A percentile compares a stretch with the other conserved stretches of the same genome.
Conservation (phyloP, 2,797 vertebrate genomes). For the Cyclura pinguis region DNA sequence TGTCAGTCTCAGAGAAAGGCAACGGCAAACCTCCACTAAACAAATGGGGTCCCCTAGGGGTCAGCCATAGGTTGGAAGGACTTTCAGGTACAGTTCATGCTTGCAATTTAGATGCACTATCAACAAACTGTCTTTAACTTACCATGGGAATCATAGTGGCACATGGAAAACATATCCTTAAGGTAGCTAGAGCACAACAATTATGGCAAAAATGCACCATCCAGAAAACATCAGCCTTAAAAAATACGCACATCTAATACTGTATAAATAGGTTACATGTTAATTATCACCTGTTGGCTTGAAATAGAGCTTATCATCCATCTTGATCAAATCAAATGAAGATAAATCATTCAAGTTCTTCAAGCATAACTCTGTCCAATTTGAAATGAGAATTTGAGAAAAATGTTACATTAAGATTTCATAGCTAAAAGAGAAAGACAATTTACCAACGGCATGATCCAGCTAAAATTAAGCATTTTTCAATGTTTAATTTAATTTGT, state of each 20-base stretch:
- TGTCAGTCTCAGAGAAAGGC: too few species aligned
- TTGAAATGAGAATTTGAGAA: conserved; percentile 66
- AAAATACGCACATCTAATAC: not conserved
- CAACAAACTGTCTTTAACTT: not conserved
- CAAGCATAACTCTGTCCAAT: conserved; percentile 91
- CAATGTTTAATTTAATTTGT: not conserved
- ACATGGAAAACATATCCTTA: not conserved
- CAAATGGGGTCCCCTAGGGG: too few species aligned
- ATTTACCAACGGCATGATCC: not conserved
- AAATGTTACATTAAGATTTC: not conserved
- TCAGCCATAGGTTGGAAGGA: too few species aligned
- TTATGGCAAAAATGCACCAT: not conserved
- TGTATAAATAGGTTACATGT: conserved; percentile 36
- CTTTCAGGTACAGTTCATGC: not conserved
- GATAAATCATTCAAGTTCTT: conserved; percentile 95
- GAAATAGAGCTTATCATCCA: conserved; percentile 94
- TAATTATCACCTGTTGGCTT: conserved; percentile 90
- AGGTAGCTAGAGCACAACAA: not conserved
- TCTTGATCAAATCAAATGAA: conserved; percentile 89
- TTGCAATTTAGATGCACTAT: not conserved
- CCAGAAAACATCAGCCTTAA: not conserved
- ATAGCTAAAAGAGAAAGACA: not conserved
- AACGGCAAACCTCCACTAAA: too few species aligned
- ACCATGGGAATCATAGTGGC: not conserved
- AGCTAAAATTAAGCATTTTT: not conserved